Evolutionary conservation across 2,797 vertebrate species (phyloP).

Genomic region (Dromococcyx pavoninus): DNA sequence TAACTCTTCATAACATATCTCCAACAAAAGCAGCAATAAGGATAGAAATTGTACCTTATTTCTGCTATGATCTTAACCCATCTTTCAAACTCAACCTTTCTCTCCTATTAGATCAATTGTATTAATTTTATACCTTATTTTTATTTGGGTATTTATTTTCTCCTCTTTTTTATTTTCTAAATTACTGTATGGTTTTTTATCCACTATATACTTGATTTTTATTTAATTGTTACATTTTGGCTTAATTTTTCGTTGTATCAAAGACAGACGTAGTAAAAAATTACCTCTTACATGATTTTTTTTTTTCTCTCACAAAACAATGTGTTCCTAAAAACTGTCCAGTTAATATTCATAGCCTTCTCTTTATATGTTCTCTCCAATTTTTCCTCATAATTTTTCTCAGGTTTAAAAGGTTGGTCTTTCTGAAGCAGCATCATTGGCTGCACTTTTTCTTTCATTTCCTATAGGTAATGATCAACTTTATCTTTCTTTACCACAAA

Average conservation of each 20-base stretch:
- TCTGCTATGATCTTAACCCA: background rate
- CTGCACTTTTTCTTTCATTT: background rate
- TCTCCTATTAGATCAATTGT: background rate
- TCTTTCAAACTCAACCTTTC: background rate
- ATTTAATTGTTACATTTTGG: background rate
- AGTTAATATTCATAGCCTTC: background rate
- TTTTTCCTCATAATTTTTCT: background rate
- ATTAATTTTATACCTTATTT: background rate
- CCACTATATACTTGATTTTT: background rate
- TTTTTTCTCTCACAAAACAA: background rate
- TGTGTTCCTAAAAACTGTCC: background rate
- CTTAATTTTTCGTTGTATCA: background rate
- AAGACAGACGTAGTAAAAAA: background rate
- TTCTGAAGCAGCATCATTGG: background rate
- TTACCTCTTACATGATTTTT: background rate
- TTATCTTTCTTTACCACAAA: background rate
- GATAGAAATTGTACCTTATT: background rate
- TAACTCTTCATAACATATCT: background rate
- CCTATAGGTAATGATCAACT: background rate
- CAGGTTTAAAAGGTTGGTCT: background rate
- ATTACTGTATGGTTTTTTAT: no score
- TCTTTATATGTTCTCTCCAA: background rate
- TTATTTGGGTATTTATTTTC: background rate
- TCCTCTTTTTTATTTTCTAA: background rate
- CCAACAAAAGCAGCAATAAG: background rate